Evolutionary conservation across 2,797 vertebrate genomes (phyloP).

Genomic region (Mormyrus hasselquistii): DNA sequence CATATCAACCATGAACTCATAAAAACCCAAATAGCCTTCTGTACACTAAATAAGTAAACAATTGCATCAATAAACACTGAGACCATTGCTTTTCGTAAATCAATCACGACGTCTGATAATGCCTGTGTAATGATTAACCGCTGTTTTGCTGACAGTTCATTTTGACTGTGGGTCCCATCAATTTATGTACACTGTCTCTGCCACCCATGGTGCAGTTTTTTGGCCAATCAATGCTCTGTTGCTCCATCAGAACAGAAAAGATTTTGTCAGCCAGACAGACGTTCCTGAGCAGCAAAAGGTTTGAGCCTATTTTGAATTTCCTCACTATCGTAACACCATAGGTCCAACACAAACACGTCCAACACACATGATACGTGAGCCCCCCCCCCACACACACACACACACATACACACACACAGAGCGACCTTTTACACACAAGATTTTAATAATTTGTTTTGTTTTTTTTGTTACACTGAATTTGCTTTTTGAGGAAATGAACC

Average conservation of each 20-base stretch:
- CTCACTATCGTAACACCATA: not conserved
- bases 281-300: not conserved
- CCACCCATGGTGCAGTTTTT: constrained; percentile 36
- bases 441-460: not conserved
- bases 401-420: not conserved
- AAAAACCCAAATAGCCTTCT: constrained; percentile 48
- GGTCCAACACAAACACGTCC: not conserved
- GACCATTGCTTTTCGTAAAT: constrained; percentile 70
- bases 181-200: constrained; percentile 55
- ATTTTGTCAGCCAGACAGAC: not conserved
- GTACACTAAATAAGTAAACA: constrained; percentile 79
- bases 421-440: not conserved
- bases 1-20: constrained; percentile 17
- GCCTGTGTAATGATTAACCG: constrained; percentile 64
- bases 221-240: constrained; percentile 47
- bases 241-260: constrained; percentile 5
- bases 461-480: not conserved
- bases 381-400: too few relatives aligned
- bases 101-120: constrained; percentile 74
- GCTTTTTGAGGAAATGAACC: not conserved
- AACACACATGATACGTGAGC: not conserved
- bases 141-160: constrained; percentile 69
- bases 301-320: not conserved
- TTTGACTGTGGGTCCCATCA: constrained; percentile 51
- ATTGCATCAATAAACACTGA: constrained; percentile 82